Evolutionary conservation across 2,888 invertebrate genomes (phyloP).

Genomic region (Drosophila meridionalis): DNA sequence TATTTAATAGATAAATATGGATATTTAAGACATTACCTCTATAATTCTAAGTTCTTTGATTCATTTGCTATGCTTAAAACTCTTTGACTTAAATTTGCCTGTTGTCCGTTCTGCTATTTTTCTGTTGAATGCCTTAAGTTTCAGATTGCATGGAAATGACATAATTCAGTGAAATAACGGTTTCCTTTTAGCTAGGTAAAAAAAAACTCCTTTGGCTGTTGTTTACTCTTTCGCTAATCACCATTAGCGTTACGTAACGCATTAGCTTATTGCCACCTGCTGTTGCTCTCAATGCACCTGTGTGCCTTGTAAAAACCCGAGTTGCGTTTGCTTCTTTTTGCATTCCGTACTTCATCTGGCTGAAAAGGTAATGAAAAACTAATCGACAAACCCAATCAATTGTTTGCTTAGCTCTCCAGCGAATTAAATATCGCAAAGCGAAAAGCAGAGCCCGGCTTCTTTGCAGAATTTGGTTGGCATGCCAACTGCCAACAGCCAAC

Average conservation of each 20-base stretch:
- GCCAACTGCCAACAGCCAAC: background rate
- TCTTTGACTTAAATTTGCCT: background rate
- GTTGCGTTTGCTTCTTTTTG: background rate
- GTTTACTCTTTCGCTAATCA: background rate
- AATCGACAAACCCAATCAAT: background rate
- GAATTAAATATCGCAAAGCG: background rate
- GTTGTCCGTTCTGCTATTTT: background rate
- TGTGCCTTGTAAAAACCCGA: background rate
- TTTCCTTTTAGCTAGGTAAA: background rate
- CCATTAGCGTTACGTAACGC: background rate
- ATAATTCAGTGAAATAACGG: background rate
- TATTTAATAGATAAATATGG: too few species aligned
- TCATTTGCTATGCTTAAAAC: background rate
- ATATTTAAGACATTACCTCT: background rate
- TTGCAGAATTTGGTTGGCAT: background rate
- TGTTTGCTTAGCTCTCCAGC: background rate
- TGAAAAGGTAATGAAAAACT: background rate
- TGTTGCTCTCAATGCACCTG: background rate
- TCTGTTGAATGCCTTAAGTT: background rate
- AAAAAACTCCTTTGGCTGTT: background rate
- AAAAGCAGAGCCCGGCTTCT: background rate
- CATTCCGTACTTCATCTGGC: background rate
- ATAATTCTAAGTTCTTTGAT: background rate
- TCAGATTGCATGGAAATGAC: background rate
- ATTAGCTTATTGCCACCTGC: background rate